Base-by-base conservation (phyloP, 2,797 vertebrate species). In the Notolepis coatsorum region DNA sequence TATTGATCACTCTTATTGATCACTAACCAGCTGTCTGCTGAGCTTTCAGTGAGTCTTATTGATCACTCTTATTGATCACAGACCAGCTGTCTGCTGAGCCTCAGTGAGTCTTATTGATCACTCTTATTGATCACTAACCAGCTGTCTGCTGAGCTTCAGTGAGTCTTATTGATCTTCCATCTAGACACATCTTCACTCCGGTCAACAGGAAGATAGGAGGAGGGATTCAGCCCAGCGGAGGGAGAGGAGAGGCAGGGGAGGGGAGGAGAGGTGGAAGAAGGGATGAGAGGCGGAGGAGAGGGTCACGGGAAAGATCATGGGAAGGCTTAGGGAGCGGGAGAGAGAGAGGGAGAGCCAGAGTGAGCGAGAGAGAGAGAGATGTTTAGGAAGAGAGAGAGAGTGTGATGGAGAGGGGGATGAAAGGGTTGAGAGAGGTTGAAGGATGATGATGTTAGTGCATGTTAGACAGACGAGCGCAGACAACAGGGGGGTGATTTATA, bases 101-200 rank as follows among this genome's bases (percentile, higher is more conserved):
- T n/a, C n/a, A n/a, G n/a, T n/a, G n/a, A n/a, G n/a, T n/a, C n/a
- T n/a, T n/a, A n/a, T n/a, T n/a, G n/a, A n/a, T n/a, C n/a, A n/a
- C n/a, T n/a, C n/a, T n/a, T n/a, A n/a, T n/a, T n/a, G n/a, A n/a
- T n/a, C n/a, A n/a, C n/a, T n/a, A n/a, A n/a, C n/a, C n/a, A n/a
- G n/a, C n/a, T 52, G 72, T 69, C 72, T 60, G 43, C 50, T 84
- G 81, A 89, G 84, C 84, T 86, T 68, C 13, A 54, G 45, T 17
- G 73, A 81, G 52, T 75, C 81, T 74, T 82, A 79, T 84, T 76
- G 74, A 84, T 87, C 80, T 79, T 48, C 64, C 67, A 77, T 71
- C 64, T 39, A 61, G 73, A 77, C 75, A 65, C 77, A 65, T 68
- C 66, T 64, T 51, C 1, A 30, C n/a, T n/a, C n/a, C n/a, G n/a